Evolutionary conservation across 2,113 vertebrate genomes (phyloP), one percentile per base, ranked within the genome.

Genomic region (Oryzias melastigma): DNA sequence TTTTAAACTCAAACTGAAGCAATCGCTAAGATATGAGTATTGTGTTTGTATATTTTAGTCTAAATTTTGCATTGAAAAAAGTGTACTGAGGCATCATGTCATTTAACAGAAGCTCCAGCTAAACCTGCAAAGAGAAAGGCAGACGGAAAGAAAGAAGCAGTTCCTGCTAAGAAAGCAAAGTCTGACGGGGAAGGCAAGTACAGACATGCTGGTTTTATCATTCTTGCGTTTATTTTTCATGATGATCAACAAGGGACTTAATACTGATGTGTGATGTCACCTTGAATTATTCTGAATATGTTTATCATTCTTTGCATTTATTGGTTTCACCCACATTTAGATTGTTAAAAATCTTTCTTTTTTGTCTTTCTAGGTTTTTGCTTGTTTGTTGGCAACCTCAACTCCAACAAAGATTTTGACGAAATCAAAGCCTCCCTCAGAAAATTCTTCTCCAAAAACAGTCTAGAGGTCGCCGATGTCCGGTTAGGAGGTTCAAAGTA

Each of bases 371-470:
- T 87, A 85, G 65, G 87, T 0, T 94, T 95, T 64, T 94, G 93
- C n/a, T 19, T 98, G 0, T 98, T 92, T 52, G 62, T 95, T 70
- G 94, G 94, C 57, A 99, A 99, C 74, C 60, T 99, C 82, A 93
- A 87, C 58, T 6, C 66, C 8, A 88, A 58, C 51, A 95, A 96
- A 70, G 93, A 94, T 10, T 95, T 86, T 35, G 93, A 95, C 0
- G 97, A 98, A 65, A 82, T 98, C 61, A 98, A 94, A 78, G 62
- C 80, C 1, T 87, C 87, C 4, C 51, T 98, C 54, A 87, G 81
- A 25, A 95, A 94, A 16, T 92, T 98, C 89, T 98, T 98, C 73
- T 69, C 89, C 22, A 98, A 98, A 86, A 96, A 97, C 22, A 81
- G 84, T 13, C 90, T 99, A 3, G 88, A 93, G 42, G 85, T 94